These are phyloP conservation scores for Rallus limicola DNA, from an alignment of 2,113 vertebrate genomes.

Conservation along the genomic window DNA sequence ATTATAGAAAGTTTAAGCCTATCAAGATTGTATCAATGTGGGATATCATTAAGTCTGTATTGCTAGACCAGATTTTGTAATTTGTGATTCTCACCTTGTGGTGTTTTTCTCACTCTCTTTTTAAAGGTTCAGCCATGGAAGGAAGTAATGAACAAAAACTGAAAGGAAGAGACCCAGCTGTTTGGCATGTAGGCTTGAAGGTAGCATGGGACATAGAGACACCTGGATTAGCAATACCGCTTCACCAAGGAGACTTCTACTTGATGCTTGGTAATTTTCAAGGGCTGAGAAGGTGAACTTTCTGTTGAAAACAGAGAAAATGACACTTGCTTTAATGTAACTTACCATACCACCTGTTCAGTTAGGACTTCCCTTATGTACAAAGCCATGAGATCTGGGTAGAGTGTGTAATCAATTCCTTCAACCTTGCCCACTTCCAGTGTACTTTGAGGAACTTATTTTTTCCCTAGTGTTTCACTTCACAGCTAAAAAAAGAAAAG, in stretches of 20 bases:
- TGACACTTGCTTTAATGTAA: background rate
- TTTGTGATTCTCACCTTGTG: background rate
- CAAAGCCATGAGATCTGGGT: background rate
- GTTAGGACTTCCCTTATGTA: background rate
- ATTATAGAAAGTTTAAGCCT: background rate
- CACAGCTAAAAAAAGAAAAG: background rate
- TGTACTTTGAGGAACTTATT: background rate
- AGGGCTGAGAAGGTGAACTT: background rate
- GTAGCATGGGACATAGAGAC: conserved; percentile 97
- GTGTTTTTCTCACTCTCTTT: background rate
- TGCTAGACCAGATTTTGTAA: background rate
- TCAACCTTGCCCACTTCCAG: background rate
- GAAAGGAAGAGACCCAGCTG: conserved; percentile 80
- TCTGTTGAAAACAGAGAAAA: background rate
- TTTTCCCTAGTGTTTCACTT: background rate
- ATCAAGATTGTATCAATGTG: background rate
- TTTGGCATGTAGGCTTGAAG: conserved; percentile 93
- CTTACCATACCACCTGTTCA: background rate
- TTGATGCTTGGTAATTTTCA: conserved; percentile 83
- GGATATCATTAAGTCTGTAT: background rate
- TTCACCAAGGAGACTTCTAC: conserved; percentile 93
- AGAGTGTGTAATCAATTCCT: background rate
- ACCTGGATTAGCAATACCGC: conserved; percentile 91
- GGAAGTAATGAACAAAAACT: conserved; percentile 65
- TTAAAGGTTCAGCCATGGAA: conserved; percentile 37